These are phyloP conservation scores for Seriola aureovittata DNA, from an alignment of 2,113 vertebrate genomes.

Conservation along the genomic window DNA sequence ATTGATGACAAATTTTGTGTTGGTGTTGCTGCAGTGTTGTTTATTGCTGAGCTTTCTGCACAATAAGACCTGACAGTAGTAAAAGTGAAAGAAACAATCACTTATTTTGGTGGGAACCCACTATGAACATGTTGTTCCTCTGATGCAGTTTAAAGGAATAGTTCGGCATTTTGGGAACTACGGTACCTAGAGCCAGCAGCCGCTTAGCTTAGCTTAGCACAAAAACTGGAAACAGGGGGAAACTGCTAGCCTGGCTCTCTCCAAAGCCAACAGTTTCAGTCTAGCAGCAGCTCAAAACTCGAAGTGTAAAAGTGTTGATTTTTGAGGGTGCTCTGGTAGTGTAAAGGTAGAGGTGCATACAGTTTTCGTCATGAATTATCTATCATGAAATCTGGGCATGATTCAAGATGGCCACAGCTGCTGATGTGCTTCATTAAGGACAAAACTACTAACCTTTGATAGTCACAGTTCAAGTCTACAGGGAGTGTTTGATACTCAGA, in stretches of 20 bases:
- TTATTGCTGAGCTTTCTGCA: neutral
- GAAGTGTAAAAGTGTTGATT: neutral
- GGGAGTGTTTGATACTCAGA: no score
- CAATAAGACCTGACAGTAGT: neutral
- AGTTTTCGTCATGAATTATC: no score
- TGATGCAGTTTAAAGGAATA: neutral
- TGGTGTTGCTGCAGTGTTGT: neutral
- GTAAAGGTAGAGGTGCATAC: neutral
- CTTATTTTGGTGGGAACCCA: neutral
- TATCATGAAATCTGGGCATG: no score
- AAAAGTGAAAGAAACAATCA: no score
- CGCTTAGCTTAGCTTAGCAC: neutral
- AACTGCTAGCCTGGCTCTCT: neutral
- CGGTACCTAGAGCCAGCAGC: no score
- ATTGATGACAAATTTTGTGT: neutral
- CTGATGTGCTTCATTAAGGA: no score
- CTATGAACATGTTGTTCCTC: neutral
- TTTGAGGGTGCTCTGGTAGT: neutral
- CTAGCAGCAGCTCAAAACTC: neutral
- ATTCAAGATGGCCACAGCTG: no score
- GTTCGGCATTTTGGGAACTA: neutral
- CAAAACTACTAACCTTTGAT: no score
- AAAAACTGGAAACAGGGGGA: neutral
- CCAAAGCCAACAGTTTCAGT: neutral
- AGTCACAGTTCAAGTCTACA: no score